These are phyloP conservation scores for Pao palembangensis DNA, from an alignment of 2,113 vertebrate genomes.

Conservation along the genomic window DNA sequence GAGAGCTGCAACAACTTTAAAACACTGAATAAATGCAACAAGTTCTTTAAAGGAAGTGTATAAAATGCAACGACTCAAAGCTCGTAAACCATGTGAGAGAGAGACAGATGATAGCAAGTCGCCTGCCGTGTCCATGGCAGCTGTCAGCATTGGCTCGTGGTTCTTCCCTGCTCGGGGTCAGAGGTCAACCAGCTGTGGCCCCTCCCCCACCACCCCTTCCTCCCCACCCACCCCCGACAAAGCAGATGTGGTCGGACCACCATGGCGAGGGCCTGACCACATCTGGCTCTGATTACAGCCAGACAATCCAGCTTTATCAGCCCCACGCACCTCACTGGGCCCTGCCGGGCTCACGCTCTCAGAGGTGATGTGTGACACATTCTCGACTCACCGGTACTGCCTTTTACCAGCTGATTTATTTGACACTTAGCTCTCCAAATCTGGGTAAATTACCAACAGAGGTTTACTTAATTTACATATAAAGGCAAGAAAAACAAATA, in stretches of 20 bases:
- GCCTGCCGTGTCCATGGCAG: slow-evolving; percentile 63
- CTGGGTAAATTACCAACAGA: slow-evolving; percentile 12
- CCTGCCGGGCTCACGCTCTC: slow-evolving; percentile 59
- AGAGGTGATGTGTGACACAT: slow-evolving; percentile 68
- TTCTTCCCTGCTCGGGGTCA: slow-evolving; percentile 68
- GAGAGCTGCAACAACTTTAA: no score
- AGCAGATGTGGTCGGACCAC: slow-evolving; percentile 76
- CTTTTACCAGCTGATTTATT: slow-evolving; percentile 59
- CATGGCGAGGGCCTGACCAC: slow-evolving; percentile 71
- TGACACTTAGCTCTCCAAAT: slow-evolving; percentile 30
- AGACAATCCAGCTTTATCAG: slow-evolving; percentile 78
- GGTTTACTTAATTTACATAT: background rate
- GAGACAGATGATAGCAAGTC: slow-evolving; percentile 63
- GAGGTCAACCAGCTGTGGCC: slow-evolving; percentile 77
- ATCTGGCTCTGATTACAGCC: slow-evolving; percentile 78
- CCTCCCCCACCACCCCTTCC: slow-evolving; percentile 45
- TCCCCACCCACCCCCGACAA: slow-evolving; percentile 52
- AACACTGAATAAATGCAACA: background rate
- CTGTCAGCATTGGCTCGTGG: slow-evolving; percentile 74
- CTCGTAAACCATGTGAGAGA: slow-evolving; percentile 49
- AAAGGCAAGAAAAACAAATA: background rate
- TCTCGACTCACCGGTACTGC: slow-evolving; percentile 62
- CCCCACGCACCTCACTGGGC: slow-evolving; percentile 64
- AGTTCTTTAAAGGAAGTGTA: background rate
- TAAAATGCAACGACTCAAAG: slow-evolving; percentile 6